Evolutionary conservation across 2,797 vertebrate species (phyloP).

Genomic region (Lutjanus argentimaculatus): DNA sequence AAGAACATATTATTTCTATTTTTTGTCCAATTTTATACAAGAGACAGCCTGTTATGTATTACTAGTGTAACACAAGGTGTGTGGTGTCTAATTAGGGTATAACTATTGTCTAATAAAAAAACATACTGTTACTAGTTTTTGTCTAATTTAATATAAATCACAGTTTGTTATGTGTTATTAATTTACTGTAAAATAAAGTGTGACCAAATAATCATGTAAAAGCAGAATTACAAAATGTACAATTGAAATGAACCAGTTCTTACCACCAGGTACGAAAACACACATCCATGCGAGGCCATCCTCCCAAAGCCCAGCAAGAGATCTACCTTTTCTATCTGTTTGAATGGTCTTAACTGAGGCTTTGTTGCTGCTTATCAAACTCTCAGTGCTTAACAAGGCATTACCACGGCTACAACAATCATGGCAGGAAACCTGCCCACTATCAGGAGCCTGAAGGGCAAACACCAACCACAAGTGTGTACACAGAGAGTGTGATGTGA

Average conservation of each 20-base stretch:
- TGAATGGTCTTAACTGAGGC: slow-evolving; percentile 49
- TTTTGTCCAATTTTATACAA: too few relatives aligned
- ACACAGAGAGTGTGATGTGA: slow-evolving; percentile 7
- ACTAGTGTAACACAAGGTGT: too few relatives aligned
- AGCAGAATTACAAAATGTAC: not conserved
- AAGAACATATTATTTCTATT: too few relatives aligned
- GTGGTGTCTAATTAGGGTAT: too few relatives aligned
- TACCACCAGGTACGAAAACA: not conserved
- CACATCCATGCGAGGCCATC: not conserved
- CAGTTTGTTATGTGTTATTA: too few relatives aligned
- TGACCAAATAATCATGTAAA: not conserved
- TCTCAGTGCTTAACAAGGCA: slow-evolving; percentile 42
- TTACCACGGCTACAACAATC: slow-evolving; percentile 33
- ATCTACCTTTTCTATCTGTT: slow-evolving; percentile 37
- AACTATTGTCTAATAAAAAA: too few relatives aligned
- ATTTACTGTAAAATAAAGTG: too few relatives aligned
- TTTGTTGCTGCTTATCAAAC: slow-evolving; percentile 51
- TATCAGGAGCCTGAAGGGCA: slow-evolving; percentile 21
- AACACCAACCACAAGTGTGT: slow-evolving; percentile 38
- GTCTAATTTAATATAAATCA: too few relatives aligned
- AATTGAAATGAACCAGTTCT: not conserved
- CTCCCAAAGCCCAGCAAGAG: not conserved
- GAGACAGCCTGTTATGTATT: too few relatives aligned
- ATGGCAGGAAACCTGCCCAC: slow-evolving; percentile 39
- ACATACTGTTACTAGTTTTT: too few relatives aligned